A percentile compares a stretch with the other conserved stretches of the same genome.
These are phyloP conservation scores for Myiotriccus ornatus DNA, from an alignment of 2,797 vertebrate genomes.

Conservation along the genomic window DNA sequence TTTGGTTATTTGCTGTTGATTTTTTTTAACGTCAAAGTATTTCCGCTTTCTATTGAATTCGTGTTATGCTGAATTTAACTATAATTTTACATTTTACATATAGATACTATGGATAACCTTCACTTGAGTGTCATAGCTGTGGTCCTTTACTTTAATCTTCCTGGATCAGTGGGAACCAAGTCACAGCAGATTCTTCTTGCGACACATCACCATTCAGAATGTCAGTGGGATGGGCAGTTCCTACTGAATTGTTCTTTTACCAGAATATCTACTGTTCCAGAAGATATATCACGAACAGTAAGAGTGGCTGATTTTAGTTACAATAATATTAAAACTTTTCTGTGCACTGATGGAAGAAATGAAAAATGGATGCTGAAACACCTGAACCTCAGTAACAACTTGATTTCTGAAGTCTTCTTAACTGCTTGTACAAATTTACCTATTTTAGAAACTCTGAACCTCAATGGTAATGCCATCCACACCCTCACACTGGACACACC, in stretches of 20 bases:
- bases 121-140: constrained; percentile 19
- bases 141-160: constrained; percentile 29
- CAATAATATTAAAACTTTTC: constrained; percentile 66
- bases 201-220: constrained; percentile 12
- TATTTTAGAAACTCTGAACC: constrained; percentile 65
- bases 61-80: background rate
- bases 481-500: background rate
- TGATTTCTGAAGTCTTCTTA: constrained; percentile 76
- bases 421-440: constrained; percentile 43
- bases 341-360: constrained; percentile 4
- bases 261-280: constrained; percentile 61
- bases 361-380: constrained; percentile 66
- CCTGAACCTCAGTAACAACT: constrained; percentile 82
- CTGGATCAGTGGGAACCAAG: background rate
- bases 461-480: constrained; percentile 41
- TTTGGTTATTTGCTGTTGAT: background rate
- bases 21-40: background rate
- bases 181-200: background rate
- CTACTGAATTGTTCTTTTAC: constrained; percentile 80
- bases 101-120: constrained; percentile 64
- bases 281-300: constrained; percentile 31
- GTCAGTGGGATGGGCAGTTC: constrained; percentile 62
- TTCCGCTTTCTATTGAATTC: background rate
- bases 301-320: constrained; percentile 76
- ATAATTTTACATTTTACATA: background rate